A percentile compares a stretch with the other conserved stretches of the same genome.
These are phyloP conservation scores for Calliopsis andreniformis DNA, from an alignment of 1,140 invertebrate genomes.

Conservation along the genomic window DNA sequence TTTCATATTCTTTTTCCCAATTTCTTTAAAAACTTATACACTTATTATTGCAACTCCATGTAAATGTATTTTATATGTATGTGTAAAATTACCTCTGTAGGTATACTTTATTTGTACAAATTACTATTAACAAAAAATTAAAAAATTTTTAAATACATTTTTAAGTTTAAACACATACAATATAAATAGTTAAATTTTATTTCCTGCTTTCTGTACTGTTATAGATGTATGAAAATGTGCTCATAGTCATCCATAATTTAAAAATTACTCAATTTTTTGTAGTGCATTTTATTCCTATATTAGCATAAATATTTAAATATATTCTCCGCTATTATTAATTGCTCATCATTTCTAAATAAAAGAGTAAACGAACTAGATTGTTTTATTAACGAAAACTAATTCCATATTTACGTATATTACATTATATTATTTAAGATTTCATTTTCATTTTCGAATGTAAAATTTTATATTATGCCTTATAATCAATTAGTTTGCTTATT, in stretches of 20 bases:
- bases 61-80: conserved; percentile 5
- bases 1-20: background rate
- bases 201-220: background rate
- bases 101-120: conserved; percentile 23
- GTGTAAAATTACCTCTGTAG: background rate
- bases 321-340: background rate
- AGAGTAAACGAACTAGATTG: background rate
- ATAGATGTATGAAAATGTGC: background rate
- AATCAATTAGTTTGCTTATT: conserved; percentile 5
- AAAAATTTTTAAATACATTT: conserved; percentile 16
- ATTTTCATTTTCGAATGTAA: background rate
- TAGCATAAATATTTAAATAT: conserved; percentile 14
- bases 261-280: background rate
- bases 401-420: conserved; percentile 4
- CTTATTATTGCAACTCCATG: conserved; percentile 19
- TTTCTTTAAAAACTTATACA: conserved; percentile 14
- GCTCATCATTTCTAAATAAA: background rate
- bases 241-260: background rate
- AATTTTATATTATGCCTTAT: conserved; percentile 8
- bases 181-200: conserved; percentile 1
- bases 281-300: conserved; percentile 2
- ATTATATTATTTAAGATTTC: background rate
- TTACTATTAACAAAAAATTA: conserved; percentile 16
- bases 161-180: conserved; percentile 26
- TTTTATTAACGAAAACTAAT: conserved; percentile 14